phyloP scores from a whole-genome alignment of 2,797 vertebrate species.

The Basileuterus tristriatus region DNA sequence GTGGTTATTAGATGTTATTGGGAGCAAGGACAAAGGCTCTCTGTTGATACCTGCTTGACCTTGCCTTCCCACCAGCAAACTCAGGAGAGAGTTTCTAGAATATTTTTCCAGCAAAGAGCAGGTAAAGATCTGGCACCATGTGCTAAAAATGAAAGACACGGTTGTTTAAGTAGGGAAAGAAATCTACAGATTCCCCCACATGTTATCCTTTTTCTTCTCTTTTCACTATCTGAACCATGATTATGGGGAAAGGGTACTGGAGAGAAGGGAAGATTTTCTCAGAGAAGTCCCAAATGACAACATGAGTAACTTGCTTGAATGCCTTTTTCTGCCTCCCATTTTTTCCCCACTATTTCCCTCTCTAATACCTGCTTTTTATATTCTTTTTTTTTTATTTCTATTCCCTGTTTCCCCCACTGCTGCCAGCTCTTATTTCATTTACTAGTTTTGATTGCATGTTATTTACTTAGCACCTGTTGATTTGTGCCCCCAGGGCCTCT shows the following conservation, averaged over 20 bases:
- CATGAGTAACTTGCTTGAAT: background rate
- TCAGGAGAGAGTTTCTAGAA: background rate
- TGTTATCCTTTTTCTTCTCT: background rate
- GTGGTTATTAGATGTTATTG: background rate
- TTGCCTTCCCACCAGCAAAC: background rate
- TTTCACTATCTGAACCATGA: background rate
- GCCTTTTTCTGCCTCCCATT: background rate
- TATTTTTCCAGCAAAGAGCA: background rate
- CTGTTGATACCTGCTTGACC: background rate
- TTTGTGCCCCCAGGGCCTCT: slow-evolving; percentile 41
- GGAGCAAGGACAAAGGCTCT: background rate
- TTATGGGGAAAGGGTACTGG: background rate
- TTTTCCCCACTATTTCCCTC: background rate
- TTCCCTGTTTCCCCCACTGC: background rate
- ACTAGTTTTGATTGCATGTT: slow-evolving; percentile 46
- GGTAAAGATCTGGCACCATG: accelerated
- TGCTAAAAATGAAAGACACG: background rate
- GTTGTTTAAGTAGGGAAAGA: background rate
- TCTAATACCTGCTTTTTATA: background rate
- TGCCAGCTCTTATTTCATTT: slow-evolving; percentile 38
- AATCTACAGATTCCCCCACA: background rate
- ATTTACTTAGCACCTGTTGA: slow-evolving; percentile 53
- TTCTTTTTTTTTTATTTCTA: background rate
- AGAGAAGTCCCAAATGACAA: background rate
- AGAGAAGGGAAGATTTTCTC: background rate